Evolutionary conservation across 2,888 invertebrate genomes (phyloP).

Genomic region (Platycnemis pennipes): DNA sequence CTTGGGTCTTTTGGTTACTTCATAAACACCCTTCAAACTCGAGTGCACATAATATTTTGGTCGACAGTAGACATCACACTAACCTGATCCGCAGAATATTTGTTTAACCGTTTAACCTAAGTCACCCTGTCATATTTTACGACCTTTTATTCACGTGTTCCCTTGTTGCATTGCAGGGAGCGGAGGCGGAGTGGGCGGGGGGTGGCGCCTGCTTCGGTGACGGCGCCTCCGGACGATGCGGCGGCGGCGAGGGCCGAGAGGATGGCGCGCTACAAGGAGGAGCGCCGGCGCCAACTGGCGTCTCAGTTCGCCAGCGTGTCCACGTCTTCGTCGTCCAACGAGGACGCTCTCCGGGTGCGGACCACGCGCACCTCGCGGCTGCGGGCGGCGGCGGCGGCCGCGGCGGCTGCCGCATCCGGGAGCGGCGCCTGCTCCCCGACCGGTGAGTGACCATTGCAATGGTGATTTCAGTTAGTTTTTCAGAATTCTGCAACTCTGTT

Average conservation of each 20-base stretch:
- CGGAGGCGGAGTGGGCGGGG: constrained; percentile 69
- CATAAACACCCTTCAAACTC: too few species aligned
- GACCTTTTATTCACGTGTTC: neutral
- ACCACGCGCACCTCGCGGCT: constrained; percentile 87
- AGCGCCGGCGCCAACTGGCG: constrained; percentile 85
- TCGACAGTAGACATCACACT: too few species aligned
- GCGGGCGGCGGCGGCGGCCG: constrained; percentile 82
- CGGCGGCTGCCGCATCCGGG: constrained; percentile 76
- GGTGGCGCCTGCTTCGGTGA: constrained; percentile 33
- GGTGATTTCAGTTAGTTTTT: too few species aligned
- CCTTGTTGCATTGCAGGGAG: constrained; percentile 65
- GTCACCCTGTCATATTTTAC: too few species aligned
- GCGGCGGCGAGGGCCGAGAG: constrained; percentile 82
- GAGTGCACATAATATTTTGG: too few species aligned
- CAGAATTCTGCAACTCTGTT: too few species aligned
- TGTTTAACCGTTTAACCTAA: too few species aligned
- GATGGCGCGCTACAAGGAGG: constrained; percentile 87
- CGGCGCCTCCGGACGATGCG: constrained; percentile 74
- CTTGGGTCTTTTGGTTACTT: too few species aligned
- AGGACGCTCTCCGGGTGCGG: constrained; percentile 81
- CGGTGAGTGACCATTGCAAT: too few species aligned
- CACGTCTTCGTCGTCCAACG: constrained; percentile 75
- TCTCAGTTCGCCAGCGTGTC: constrained; percentile 78
- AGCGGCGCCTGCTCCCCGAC: constrained; percentile 70
- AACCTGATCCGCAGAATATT: too few species aligned